Conservation (phyloP, 2,797 vertebrate species). For the Crocidura indochinensis region DNA sequence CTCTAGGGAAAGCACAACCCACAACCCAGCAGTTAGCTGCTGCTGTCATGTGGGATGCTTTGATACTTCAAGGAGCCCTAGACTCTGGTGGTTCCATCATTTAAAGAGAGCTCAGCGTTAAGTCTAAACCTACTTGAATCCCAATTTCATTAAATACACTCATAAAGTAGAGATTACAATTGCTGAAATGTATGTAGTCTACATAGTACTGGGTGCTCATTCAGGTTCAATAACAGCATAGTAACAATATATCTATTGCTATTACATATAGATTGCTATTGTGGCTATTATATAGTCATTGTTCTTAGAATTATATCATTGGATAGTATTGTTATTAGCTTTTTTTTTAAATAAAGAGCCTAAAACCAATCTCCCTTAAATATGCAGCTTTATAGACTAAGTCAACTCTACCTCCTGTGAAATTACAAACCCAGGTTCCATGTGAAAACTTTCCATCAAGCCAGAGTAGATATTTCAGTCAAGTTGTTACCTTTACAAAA, state of each 20-base stretch:
- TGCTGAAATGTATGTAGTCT: background rate
- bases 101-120: background rate
- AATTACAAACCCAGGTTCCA: background rate
- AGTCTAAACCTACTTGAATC: background rate
- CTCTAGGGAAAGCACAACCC: rapidly evolving
- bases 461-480: constrained; percentile 38
- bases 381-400: background rate
- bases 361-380: constrained; percentile 22
- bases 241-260: background rate
- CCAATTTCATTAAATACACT: background rate
- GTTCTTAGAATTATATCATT: background rate
- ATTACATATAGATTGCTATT: background rate
- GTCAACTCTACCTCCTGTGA: background rate
- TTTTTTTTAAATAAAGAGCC: constrained; percentile 2
- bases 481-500: constrained; percentile 19
- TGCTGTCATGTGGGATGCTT: too few relatives aligned
- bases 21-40: background rate
- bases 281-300: background rate
- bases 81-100: background rate
- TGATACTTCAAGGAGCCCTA: background rate
- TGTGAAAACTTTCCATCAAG: constrained; percentile 1
- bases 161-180: background rate
- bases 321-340: background rate
- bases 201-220: background rate
- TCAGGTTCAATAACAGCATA: background rate